These are phyloP conservation scores for Dromococcyx pavoninus DNA, from an alignment of 2,797 vertebrate genomes.

Conservation along the genomic window DNA sequence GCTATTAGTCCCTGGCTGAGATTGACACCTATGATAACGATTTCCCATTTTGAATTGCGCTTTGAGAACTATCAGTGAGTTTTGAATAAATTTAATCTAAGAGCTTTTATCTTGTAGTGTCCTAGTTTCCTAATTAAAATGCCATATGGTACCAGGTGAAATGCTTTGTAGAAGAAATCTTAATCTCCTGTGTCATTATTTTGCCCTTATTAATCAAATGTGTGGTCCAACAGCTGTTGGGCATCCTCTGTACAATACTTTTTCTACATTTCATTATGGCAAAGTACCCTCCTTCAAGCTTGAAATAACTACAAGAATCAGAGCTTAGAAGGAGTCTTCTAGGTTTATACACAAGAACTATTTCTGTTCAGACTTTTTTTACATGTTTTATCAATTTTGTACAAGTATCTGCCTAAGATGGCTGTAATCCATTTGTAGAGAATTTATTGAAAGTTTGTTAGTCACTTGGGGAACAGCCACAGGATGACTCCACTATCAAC, in stretches of 20 bases:
- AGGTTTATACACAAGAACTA: not conserved
- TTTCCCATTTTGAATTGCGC: not conserved
- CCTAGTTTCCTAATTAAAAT: conserved; percentile 38
- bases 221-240: not conserved
- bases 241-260: not conserved
- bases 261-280: not conserved
- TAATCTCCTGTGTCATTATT: not conserved
- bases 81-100: conserved; percentile 4
- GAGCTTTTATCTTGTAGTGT: not conserved
- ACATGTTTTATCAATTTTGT: not conserved
- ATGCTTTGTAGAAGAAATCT: not conserved
- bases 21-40: not conserved
- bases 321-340: not conserved
- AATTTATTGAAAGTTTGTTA: not conserved
- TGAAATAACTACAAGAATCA: not conserved
- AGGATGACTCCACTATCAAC: not conserved
- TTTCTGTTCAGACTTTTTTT: not conserved
- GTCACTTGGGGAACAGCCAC: not conserved
- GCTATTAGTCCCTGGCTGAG: not conserved
- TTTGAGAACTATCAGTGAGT: not conserved
- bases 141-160: conserved; percentile 22
- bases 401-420: not conserved
- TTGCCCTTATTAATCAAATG: conserved; percentile 16
- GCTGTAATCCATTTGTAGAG: not conserved
- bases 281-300: not conserved